Evolutionary conservation across 2,113 vertebrate species (phyloP).

Genomic region (Anguilla japonica): DNA sequence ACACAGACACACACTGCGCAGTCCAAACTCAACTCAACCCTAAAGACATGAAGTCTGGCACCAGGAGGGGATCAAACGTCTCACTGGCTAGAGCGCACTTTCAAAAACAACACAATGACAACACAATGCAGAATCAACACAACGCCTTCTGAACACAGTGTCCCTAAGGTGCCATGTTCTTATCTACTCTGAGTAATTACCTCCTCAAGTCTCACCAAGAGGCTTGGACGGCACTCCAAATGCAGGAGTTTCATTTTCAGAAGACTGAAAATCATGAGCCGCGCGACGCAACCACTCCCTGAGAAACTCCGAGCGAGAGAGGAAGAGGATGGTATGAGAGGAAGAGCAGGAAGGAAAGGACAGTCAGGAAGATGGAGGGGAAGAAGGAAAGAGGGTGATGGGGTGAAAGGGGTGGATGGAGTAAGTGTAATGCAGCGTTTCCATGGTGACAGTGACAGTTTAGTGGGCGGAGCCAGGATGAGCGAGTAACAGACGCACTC

Average conservation of each 20-base stretch:
- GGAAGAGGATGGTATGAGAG: neutral
- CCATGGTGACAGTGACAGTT: neutral
- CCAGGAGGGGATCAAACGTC: no score
- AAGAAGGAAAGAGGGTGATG: neutral
- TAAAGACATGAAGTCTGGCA: no score
- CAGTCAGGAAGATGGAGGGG: neutral
- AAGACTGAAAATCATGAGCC: no score
- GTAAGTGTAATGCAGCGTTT: neutral
- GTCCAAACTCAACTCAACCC: no score
- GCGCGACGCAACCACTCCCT: no score
- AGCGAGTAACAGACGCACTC: no score
- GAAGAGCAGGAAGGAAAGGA: neutral
- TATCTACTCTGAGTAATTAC: neutral
- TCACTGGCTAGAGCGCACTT: no score
- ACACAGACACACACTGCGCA: no score
- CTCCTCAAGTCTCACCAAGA: neutral
- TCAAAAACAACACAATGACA: no score
- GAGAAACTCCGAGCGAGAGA: neutral
- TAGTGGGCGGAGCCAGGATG: neutral
- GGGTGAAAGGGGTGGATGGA: neutral
- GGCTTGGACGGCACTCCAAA: neutral
- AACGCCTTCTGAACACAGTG: neutral
- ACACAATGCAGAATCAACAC: neutral
- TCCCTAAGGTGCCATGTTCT: neutral
- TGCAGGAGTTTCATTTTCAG: no score